These are phyloP conservation scores for Atrichornis clamosus DNA, from an alignment of 2,113 vertebrate species.

Conservation along the genomic window DNA sequence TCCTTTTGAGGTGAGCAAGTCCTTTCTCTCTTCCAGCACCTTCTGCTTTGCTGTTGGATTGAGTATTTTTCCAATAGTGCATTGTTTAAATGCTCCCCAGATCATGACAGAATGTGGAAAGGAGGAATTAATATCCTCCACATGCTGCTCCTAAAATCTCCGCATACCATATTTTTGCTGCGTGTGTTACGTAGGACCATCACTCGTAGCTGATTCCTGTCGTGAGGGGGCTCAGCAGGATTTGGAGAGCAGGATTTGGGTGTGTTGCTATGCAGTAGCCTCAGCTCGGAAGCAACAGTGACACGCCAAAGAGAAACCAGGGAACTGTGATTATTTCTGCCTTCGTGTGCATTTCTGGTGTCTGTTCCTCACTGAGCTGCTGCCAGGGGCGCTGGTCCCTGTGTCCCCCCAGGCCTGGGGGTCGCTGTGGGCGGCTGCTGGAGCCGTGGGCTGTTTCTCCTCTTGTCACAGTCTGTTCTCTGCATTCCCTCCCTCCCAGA, in stretches of 20 bases:
- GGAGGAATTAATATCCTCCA: background rate
- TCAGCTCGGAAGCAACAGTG: background rate
- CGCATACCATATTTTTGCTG: background rate
- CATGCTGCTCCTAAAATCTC: background rate
- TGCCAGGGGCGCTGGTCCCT: accelerated
- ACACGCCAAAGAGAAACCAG: background rate
- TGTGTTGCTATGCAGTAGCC: constrained; percentile 12
- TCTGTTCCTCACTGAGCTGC: background rate
- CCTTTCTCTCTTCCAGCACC: background rate
- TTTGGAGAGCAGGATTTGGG: background rate
- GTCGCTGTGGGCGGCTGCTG: background rate
- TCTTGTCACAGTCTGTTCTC: background rate
- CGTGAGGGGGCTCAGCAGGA: background rate
- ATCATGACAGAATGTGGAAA: background rate
- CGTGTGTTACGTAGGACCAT: background rate
- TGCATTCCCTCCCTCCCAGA: constrained; percentile 68
- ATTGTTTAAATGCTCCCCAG: accelerated
- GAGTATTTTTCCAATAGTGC: background rate
- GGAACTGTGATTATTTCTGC: background rate
- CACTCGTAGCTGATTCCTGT: background rate
- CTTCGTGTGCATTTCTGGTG: background rate
- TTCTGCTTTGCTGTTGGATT: background rate
- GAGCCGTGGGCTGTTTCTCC: background rate
- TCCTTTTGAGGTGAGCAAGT: constrained; percentile 79
- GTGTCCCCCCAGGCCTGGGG: background rate